A percentile compares a stretch with the other conserved stretches of the same genome.
Evolutionary conservation across 1,140 invertebrate species (phyloP).

Genomic region (Hyles vespertilio): DNA sequence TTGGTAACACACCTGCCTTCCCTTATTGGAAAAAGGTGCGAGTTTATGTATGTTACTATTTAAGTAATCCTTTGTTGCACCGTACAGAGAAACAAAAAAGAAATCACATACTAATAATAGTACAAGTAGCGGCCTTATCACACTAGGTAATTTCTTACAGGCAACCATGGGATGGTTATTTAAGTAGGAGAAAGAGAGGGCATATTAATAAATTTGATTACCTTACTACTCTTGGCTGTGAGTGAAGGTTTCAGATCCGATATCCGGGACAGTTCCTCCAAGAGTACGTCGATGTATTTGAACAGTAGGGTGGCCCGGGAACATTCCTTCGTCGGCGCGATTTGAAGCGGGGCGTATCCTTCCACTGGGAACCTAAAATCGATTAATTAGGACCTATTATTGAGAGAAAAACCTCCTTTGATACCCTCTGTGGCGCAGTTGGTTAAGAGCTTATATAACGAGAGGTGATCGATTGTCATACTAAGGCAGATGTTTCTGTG

Average conservation of each 20-base stretch:
- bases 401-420: not conserved
- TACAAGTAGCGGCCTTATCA: no score
- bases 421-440: not conserved
- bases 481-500: no score
- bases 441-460: not conserved
- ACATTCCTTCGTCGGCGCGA: conserved; percentile 70
- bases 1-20: no score
- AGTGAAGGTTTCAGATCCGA: conserved; percentile 40
- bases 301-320: conserved; percentile 44
- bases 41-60: no score
- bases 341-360: conserved; percentile 82
- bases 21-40: no score
- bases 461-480: not conserved
- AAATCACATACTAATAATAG: no score
- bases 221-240: conserved; percentile 66
- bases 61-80: no score
- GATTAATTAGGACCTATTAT: not conserved
- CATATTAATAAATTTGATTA: conserved; percentile 12
- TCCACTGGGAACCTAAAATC: conserved; percentile 79
- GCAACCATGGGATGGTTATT: no score
- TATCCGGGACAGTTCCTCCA: conserved; percentile 44
- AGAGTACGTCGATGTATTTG: conserved; percentile 51
- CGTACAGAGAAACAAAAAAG: no score
- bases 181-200: no score
- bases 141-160: no score